Conservation (phyloP, 2,113 vertebrate species). For the Gorsachius goisagi region DNA sequence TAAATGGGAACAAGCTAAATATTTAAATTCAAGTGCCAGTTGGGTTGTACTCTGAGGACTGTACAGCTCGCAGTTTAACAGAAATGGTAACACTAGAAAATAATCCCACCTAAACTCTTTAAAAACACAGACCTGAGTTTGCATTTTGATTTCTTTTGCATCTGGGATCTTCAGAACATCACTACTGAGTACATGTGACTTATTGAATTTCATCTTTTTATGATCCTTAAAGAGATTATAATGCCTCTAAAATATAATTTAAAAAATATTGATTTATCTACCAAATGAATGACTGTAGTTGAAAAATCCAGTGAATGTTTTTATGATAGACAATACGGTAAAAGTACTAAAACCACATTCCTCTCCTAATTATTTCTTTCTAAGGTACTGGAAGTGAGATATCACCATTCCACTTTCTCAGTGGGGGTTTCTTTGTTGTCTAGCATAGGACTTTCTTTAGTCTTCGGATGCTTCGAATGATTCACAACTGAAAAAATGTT, state of each 20-base stretch:
- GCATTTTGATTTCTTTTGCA: background rate
- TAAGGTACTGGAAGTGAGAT: background rate
- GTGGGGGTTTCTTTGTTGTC: background rate
- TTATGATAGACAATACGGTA: background rate
- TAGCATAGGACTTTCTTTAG: background rate
- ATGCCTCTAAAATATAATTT: background rate
- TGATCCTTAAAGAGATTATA: background rate
- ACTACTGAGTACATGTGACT: background rate
- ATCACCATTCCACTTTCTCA: background rate
- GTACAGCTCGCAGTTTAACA: background rate
- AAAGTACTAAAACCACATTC: background rate
- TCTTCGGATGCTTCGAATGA: background rate
- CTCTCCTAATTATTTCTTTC: background rate
- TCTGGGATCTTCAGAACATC: background rate
- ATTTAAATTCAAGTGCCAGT: background rate
- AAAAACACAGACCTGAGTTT: background rate
- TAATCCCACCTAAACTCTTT: background rate
- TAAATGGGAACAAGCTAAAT: background rate
- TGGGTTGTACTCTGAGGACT: background rate
- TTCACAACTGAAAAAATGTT: background rate
- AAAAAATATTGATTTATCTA: background rate
- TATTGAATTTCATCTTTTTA: background rate
- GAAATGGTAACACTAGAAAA: background rate
- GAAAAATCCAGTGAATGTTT: background rate
- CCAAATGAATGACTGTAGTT: background rate